Base-by-base conservation (phyloP, 2,113 vertebrate species). In the Gymnarchus niloticus region DNA sequence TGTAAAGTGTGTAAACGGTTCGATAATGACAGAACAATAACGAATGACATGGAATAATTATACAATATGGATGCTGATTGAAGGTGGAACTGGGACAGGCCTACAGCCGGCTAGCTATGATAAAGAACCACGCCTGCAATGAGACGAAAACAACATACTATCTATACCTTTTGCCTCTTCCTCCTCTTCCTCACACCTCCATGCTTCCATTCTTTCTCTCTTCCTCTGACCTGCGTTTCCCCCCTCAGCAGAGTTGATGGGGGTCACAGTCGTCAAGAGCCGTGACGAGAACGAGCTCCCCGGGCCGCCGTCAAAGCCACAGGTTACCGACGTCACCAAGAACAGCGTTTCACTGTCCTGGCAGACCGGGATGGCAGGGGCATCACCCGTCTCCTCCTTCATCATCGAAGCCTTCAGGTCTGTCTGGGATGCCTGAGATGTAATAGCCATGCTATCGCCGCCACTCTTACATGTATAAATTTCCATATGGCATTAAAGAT, bases 361-460 rank as follows among this genome's bases (percentile, higher is more conserved):
- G 98, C 97, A 99, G 56, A 92, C 95, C 56, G 97, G 97, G 56
- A 91, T 94, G 54, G 92, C 93, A 56, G 96, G 97, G 91, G 92
- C 92, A 9, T 95, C 97, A 12, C 96, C 97, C 28, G 93, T 97
- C 85, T 96, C 94, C 54, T 95, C 96, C 56, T 99, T 95, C 90
- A 96, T 99, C 92, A 99, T 99, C 86, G 98, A 99, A 86, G 97
- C 98, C n/a, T 99, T 99, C 94, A 99, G 98, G 98, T 99, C 94
- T 57, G 91, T 87, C 84, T 54, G 25, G 82, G 7, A 1, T 33
- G 33, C 5, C 9, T 5, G 21, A 44, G 54, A 44, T 0, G 9
- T 41, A 37, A n/a, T 41, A 12, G 76, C 19, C 37, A 8, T 9
- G 28, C 9, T 37, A 17, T 46, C 6, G 14, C 21, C 19, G 37